Conservation (phyloP, 2,113 vertebrate genomes). For the Hypocryptadius cinnamomeus region DNA sequence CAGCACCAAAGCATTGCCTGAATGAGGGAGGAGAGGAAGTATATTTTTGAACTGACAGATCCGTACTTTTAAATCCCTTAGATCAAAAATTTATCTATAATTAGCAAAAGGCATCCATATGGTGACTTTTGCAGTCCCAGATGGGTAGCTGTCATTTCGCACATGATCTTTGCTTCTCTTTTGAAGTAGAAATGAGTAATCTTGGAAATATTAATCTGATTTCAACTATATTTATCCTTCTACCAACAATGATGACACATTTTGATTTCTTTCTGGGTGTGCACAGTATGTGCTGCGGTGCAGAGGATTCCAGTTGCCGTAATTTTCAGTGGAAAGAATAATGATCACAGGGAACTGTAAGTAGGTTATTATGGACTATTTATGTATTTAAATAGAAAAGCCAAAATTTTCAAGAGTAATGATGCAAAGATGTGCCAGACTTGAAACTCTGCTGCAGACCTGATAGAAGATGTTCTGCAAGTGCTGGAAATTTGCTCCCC, state of each 20-base stretch:
- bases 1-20: neutral
- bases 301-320: constrained; percentile 34
- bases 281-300: neutral
- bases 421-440: neutral
- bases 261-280: constrained; percentile 37
- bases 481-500: neutral
- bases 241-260: constrained; percentile 43
- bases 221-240: constrained; percentile 71
- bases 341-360: neutral
- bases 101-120: constrained; percentile 71
- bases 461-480: neutral
- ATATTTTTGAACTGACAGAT: constrained; percentile 34
- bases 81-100: constrained; percentile 68
- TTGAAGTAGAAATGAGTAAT: constrained; percentile 76
- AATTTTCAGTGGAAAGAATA: constrained; percentile 16
- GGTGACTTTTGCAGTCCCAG: constrained; percentile 70
- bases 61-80: constrained; percentile 17
- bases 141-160: constrained; percentile 72
- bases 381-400: neutral
- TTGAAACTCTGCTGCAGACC: neutral
- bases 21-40: constrained; percentile 15
- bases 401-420: neutral
- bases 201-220: constrained; percentile 73
- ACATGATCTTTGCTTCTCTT: constrained; percentile 74
- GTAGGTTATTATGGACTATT: neutral